Evolutionary conservation across 2,797 vertebrate species (phyloP).

Genomic region (Galaxias olidus): DNA sequence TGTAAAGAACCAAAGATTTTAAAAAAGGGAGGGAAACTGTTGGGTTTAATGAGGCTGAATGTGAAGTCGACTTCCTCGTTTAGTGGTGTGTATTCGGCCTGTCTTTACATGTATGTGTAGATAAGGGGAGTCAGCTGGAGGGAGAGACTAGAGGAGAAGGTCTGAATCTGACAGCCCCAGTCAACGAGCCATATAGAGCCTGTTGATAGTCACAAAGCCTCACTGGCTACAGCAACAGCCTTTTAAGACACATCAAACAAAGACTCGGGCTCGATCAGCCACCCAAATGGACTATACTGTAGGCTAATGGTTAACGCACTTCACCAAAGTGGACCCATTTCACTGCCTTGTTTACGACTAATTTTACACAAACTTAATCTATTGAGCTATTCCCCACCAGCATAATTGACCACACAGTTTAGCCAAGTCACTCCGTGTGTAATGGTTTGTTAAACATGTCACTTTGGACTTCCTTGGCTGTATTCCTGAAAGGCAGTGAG

Average conservation of each 20-base stretch:
- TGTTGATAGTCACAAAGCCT: constrained; percentile 21
- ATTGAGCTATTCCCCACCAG: constrained; percentile 13
- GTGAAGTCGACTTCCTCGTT: neutral
- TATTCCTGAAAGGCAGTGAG: constrained; percentile 26
- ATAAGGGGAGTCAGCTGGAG: constrained; percentile 41
- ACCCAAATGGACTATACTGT: constrained; percentile 25
- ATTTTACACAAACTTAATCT: neutral
- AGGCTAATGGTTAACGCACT: constrained; percentile 20
- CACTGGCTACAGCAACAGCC: constrained; percentile 43
- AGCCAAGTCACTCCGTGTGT: constrained; percentile 17
- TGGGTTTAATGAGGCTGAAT: constrained; percentile 10
- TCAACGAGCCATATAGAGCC: constrained; percentile 38
- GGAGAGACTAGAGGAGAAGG: constrained; percentile 39
- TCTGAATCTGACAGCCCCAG: constrained; percentile 71
- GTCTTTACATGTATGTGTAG: constrained; percentile 32
- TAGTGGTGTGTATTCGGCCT: constrained; percentile 68
- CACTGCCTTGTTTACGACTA: constrained; percentile 3
- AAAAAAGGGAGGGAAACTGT: neutral
- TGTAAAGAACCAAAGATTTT: constrained; percentile 18
- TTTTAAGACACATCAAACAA: constrained; percentile 60
- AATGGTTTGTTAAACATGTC: constrained; percentile 44
- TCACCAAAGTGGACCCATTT: neutral
- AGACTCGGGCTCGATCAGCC: constrained; percentile 13
- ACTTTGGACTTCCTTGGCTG: constrained; percentile 29
- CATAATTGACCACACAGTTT: constrained; percentile 7